A percentile compares a stretch with the other conserved stretches of the same genome.
Conservation (phyloP, 1,140 invertebrate genomes). For the Philotrypesis tridentata region DNA sequence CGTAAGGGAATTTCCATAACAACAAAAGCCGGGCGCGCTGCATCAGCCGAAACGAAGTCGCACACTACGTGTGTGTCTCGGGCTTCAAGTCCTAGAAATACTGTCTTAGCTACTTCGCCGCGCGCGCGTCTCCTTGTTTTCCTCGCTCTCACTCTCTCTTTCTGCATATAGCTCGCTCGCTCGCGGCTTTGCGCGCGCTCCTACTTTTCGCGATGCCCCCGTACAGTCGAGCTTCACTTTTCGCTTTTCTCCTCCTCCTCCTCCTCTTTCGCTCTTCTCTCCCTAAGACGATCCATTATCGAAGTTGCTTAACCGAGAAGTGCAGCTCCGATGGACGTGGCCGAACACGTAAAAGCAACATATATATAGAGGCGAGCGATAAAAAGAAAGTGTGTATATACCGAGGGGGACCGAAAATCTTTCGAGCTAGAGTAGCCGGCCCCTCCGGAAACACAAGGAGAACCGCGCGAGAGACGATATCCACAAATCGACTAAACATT, state of each 20-base stretch:
- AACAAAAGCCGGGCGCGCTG: background rate
- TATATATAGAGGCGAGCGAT: background rate
- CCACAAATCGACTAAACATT: background rate
- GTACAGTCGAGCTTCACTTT: no score
- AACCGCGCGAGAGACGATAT: no score
- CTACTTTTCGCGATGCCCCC: no score
- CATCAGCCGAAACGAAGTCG: background rate
- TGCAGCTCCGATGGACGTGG: no score
- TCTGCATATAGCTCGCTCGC: no score
- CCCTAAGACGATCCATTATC: background rate
- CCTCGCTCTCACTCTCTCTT: no score
- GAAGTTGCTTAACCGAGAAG: background rate
- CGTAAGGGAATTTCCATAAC: conserved; percentile 23
- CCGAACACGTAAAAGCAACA: background rate
- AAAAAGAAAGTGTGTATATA: background rate
- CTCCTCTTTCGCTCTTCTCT: background rate
- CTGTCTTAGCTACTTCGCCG: background rate
- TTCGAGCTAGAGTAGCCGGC: no score
- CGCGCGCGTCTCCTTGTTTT: background rate
- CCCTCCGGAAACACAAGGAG: background rate
- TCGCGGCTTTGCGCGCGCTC: no score
- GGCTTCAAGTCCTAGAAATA: conserved; percentile 17
- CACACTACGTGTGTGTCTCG: background rate
- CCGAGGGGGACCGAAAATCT: background rate
- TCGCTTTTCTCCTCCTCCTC: no score